Percentiles rank a stretch among this genome's conserved stretches.
These are phyloP conservation scores for Macrophya annulata DNA, from an alignment of 2,888 invertebrate genomes.

Conservation along the genomic window DNA sequence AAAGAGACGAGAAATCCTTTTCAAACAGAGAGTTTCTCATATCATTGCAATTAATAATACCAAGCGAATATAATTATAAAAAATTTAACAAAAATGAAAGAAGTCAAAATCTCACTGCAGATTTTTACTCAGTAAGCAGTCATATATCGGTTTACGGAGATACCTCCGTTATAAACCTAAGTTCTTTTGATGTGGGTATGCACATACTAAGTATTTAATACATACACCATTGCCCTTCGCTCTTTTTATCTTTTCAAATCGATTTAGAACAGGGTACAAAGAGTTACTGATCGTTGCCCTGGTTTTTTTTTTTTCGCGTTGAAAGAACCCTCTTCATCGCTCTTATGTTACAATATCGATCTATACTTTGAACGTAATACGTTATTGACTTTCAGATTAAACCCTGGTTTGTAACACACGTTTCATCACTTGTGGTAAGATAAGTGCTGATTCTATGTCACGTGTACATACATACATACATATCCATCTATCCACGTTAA, in stretches of 20 bases:
- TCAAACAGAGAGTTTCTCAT: neutral
- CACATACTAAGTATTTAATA: neutral
- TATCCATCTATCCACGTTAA: neutral
- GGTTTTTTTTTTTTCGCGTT: neutral
- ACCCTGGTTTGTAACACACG: neutral
- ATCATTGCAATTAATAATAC: neutral
- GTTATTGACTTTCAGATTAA: neutral
- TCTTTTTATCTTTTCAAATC: neutral
- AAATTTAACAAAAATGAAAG: neutral
- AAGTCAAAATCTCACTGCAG: neutral
- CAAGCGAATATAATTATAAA: neutral
- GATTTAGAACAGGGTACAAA: slow-evolving; percentile 28
- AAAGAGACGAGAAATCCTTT: neutral
- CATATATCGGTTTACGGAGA: neutral
- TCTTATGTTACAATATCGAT: slow-evolving; percentile 22
- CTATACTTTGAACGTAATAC: neutral
- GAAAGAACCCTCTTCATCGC: slow-evolving; percentile 27
- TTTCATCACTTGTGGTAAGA: neutral
- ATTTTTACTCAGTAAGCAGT: neutral
- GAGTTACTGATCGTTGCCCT: slow-evolving; percentile 21
- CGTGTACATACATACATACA: no score
- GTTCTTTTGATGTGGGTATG: neutral
- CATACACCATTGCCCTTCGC: neutral
- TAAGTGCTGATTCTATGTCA: neutral
- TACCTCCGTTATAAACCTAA: neutral